Base-by-base conservation (phyloP, 2,113 vertebrate species). In the Ciconia stormi region DNA sequence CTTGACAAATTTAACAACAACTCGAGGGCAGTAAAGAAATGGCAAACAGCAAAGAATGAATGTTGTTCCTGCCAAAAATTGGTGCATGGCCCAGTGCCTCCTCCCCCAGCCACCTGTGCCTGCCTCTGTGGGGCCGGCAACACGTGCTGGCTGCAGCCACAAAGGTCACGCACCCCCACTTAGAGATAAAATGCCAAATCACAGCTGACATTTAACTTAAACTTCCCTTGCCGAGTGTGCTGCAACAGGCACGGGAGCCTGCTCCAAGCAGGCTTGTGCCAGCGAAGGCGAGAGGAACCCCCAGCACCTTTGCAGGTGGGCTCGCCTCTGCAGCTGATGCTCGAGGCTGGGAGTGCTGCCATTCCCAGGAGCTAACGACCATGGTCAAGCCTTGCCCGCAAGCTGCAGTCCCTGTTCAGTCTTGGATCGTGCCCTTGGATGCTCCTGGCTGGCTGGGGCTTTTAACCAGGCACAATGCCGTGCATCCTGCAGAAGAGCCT, bases 121-220 rank as follows among this genome's bases (percentile, higher is more conserved):
- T 10, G 2, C 29, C 56, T 73, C 78, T 0, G 0, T 7, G 38
- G 26, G 67, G 38, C 76, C 5, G 11, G 71, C 18, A 66, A 55
- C 55, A 2, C 0, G 0, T 0, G 11, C 62, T 0, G 5, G 21
- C n/a, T 0, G 0, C 63, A 40, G 67, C 46, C 70, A 22, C 42
- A 12, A 53, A 82, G 84, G 90, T 74, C 84, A 20, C 55, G 70
- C 55, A 32, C 46, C 59, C 29, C 29, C 18, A 10, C 65, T n/a
- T 17, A 17, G 22, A 62, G 47, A 50, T 4, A 66, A 84, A 94
- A 91, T 50, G 20, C 38, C 65, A 63, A 29, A 84, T 79, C 65
- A 20, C 47, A 59, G n/a, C 58, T 87, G 92, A 62, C 61, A 79
- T 94, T 93, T 78, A 56, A 22, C 90, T 91, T 4, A 16, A 53